Percentiles rank a stretch among this genome's conserved stretches.
Conservation (phyloP, 2,888 invertebrate genomes). For the Mayetiola destructor region DNA sequence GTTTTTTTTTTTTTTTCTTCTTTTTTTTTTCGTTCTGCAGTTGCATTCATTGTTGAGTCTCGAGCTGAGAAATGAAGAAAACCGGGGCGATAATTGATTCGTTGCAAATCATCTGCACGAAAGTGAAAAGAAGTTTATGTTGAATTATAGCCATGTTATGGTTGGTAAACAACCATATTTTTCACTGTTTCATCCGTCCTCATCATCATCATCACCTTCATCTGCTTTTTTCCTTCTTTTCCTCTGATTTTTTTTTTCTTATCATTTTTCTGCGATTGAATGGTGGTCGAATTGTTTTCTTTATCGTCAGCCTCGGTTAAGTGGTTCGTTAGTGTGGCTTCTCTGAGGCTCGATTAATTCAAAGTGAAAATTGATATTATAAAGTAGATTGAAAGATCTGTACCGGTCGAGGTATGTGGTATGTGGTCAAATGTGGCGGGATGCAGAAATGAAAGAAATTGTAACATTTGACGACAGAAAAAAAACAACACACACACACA, state of each 20-base stretch:
- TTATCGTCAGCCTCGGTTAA: no score
- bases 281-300: no score
- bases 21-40: no score
- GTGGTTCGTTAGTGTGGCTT: background rate
- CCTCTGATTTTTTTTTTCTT: background rate
- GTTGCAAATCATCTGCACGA: no score
- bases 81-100: no score
- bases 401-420: background rate
- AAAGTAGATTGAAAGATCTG: no score
- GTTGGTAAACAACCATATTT: background rate
- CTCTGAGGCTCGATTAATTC: background rate
- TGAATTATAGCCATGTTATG: no score
- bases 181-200: background rate
- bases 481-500: background rate
- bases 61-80: no score
- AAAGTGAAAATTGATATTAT: conserved; percentile 12
- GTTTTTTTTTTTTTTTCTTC: no score
- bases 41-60: no score
- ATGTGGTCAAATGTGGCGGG: background rate
- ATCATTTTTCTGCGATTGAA: background rate
- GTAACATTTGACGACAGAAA: background rate
- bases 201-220: background rate
- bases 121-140: no score
- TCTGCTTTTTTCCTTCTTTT: background rate
- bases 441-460: background rate